Evolutionary conservation across 2,113 vertebrate genomes (phyloP).

Genomic region (Junco hyemalis): DNA sequence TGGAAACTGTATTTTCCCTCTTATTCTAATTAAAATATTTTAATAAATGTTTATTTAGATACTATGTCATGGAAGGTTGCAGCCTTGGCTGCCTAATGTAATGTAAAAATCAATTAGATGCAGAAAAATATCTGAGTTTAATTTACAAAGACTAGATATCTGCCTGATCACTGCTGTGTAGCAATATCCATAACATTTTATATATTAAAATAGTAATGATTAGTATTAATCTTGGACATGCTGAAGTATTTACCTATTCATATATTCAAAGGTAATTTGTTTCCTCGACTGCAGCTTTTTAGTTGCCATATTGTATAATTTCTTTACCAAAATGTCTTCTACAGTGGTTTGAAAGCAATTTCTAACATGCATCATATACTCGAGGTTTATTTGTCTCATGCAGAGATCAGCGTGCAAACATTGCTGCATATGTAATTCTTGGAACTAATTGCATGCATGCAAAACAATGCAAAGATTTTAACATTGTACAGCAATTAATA

Average conservation of each 20-base stretch:
- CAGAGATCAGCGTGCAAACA: constrained; percentile 67
- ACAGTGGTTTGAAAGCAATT: constrained; percentile 63
- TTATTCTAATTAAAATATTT: constrained; percentile 76
- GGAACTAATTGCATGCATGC: constrained; percentile 67
- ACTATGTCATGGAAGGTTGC: constrained; percentile 65
- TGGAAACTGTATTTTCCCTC: constrained; percentile 68
- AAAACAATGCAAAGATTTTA: constrained; percentile 76
- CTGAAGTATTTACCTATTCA: constrained; percentile 70
- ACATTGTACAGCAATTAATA: constrained; percentile 68
- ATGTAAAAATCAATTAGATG: constrained; percentile 72
- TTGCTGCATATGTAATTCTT: constrained; percentile 61
- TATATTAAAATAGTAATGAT: constrained; percentile 72
- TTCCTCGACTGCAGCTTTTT: constrained; percentile 48
- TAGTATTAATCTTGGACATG: constrained; percentile 67
- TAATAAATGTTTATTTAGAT: constrained; percentile 69
- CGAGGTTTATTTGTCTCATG: constrained; percentile 67
- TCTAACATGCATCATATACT: constrained; percentile 59
- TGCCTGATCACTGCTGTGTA: constrained; percentile 57
- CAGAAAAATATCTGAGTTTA: constrained; percentile 75
- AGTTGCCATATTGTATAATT: constrained; percentile 51
- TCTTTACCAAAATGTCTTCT: constrained; percentile 52
- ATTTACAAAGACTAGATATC: constrained; percentile 66
- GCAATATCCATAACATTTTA: constrained; percentile 54
- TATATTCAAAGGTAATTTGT: constrained; percentile 60
- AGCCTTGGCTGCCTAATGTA: constrained; percentile 69